phyloP scores from a whole-genome alignment of 2,888 invertebrate species.

The Zhengitettix transpicula region DNA sequence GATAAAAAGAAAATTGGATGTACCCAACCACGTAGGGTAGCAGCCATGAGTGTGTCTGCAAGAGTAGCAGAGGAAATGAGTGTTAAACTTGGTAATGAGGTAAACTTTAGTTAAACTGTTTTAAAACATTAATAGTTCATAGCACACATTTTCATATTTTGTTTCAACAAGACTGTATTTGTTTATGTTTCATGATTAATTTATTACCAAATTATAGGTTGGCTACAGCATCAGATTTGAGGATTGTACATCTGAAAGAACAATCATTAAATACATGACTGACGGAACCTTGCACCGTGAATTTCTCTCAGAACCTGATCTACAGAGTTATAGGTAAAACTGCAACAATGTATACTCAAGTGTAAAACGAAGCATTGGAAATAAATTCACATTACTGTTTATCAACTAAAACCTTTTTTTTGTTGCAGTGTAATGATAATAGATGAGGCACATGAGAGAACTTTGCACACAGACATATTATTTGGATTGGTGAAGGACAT shows the following conservation, averaged over 20 bases:
- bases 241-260: slow-evolving; percentile 95
- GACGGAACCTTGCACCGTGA: slow-evolving; percentile 96
- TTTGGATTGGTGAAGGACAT: slow-evolving; percentile 97
- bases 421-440: slow-evolving; percentile 83
- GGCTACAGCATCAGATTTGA: slow-evolving; percentile 86
- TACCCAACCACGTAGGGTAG: slow-evolving; percentile 93
- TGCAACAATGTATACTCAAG: too few relatives aligned
- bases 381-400: not conserved
- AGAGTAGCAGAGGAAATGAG: slow-evolving; percentile 96
- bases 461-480: slow-evolving; percentile 92
- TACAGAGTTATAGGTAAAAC: slow-evolving; percentile 61
- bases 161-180: not conserved
- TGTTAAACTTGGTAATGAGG: slow-evolving; percentile 87
- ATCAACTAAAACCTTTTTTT: not conserved
- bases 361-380: not conserved
- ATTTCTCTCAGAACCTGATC: slow-evolving; percentile 92
- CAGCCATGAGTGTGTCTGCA: slow-evolving; percentile 99
- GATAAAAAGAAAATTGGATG: slow-evolving; percentile 86
- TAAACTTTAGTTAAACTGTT: too few relatives aligned
- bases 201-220: slow-evolving; percentile 25
- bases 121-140: too few relatives aligned
- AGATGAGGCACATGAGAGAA: slow-evolving; percentile 98
- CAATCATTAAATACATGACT: slow-evolving; percentile 96
- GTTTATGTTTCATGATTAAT: not conserved
- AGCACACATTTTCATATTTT: too few relatives aligned